Base-by-base conservation (phyloP, 1,140 invertebrate genomes). In the Pseudomyrmex cubaensis region DNA sequence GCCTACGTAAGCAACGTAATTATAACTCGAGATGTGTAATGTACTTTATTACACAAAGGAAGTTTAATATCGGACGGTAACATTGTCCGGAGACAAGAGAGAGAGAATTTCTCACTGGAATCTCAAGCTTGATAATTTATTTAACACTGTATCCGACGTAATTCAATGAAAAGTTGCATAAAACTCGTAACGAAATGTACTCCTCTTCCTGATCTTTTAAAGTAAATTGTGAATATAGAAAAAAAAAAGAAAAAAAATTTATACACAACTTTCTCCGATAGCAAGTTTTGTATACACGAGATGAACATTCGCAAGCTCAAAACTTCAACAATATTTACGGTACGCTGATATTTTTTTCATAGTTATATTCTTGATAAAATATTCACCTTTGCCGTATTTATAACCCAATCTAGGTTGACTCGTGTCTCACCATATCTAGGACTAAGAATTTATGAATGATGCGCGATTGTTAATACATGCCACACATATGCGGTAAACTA, bases 401-500 rank as follows among this genome's bases (percentile, higher is more conserved):
- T 12, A 35, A 44, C 61, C 61, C 17, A 35, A 67, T 52, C 48
- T 50, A 13, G 48, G 48, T 25, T 25, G 66, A 54, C 15, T 52
- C 20, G n/a, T 7, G 2, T 22, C 12, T 0, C 2, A 12, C 20
- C 25, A 35, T 52, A 54, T 52, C 15, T 25, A 15, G 62, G 35
- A 64, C 15, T 44, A 25, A 7, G 20, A 17, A 69, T 69, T 69
- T 52, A 69, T 69, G 48, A 69, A 69, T 69, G 20, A 69, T 69
- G 15, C 17, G 20, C 50, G 48, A 52, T 9, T 8, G 35, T 8
- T 25, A 20, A 67, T 67, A 52, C 48, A 44, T 35, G 35, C 13
- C 15, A 52, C 48, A 69, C 48, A 22, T 9, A 50, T 52, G 13
- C 17, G 12, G 48, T 2, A 44, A 54, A 69, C 48, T 69, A 52